A percentile compares a stretch with the other conserved stretches of the same genome.
Conservation (phyloP, 2,888 invertebrate genomes). For the Amphimallon solstitiale region DNA sequence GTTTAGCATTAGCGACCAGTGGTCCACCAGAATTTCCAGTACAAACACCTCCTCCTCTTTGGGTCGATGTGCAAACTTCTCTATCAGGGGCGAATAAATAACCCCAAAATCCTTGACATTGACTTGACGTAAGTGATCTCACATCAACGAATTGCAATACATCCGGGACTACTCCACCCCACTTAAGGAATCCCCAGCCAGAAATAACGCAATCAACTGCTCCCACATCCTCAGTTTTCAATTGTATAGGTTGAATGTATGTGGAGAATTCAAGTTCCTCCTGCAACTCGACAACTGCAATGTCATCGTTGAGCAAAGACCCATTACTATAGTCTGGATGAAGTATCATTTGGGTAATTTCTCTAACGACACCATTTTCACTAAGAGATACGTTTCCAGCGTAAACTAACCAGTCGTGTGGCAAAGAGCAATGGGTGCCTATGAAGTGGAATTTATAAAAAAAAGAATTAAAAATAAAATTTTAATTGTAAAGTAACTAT, state of each 20-base stretch:
- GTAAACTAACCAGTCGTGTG: not conserved
- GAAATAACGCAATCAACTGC: not conserved
- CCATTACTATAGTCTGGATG: slow-evolving; percentile 1
- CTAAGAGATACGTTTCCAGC: not conserved
- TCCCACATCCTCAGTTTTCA: slow-evolving; percentile 3
- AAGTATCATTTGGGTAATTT: slow-evolving; percentile 1
- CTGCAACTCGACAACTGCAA: slow-evolving; percentile 15
- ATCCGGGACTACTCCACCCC: not conserved
- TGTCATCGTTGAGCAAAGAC: not conserved
- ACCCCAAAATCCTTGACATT: slow-evolving; percentile 3
- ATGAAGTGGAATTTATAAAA: not conserved
- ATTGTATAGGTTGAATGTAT: slow-evolving; percentile 4
- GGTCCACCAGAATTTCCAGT: slow-evolving; percentile 33
- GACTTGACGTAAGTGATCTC: not conserved
- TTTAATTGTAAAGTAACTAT: too few relatives aligned
- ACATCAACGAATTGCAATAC: slow-evolving; percentile 5
- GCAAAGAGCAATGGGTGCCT: not conserved
- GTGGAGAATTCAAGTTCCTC: slow-evolving; percentile 1
- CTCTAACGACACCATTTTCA: not conserved
- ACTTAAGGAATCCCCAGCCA: slow-evolving; percentile 9
- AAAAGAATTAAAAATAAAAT: too few relatives aligned
- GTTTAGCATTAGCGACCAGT: slow-evolving; percentile 7
- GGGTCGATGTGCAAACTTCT: slow-evolving; percentile 10
- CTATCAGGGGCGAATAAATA: not conserved
- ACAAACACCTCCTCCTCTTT: not conserved